These are phyloP conservation scores for Timema podura DNA, from an alignment of 2,888 invertebrate genomes.

Conservation along the genomic window DNA sequence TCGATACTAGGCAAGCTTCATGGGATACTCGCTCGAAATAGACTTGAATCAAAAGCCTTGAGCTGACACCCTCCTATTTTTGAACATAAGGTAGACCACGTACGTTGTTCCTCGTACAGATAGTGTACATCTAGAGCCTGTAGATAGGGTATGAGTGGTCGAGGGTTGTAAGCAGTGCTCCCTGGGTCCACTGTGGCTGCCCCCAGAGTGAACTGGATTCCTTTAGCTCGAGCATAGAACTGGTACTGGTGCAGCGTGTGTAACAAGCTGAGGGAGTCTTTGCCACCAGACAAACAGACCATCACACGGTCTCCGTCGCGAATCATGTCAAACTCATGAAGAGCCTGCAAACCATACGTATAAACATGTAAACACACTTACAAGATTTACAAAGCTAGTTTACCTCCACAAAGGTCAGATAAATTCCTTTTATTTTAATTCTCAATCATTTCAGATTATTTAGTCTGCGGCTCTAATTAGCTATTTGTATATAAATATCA, in stretches of 20 bases:
- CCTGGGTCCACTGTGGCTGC: conserved; percentile 75
- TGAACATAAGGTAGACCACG: conserved; percentile 10
- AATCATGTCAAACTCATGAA: conserved; percentile 81
- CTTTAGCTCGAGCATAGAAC: conserved; percentile 68
- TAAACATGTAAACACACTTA: no score
- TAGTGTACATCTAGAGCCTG: conserved; percentile 68
- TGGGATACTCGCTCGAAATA: no score
- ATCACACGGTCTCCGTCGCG: conserved; percentile 75
- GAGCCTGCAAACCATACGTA: conserved; percentile 63
- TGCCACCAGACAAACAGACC: conserved; percentile 80
- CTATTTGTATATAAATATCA: no score
- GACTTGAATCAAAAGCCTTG: no score
- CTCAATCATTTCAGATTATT: no score
- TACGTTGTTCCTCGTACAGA: conserved; percentile 60
- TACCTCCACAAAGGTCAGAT: no score
- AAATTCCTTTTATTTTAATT: no score
- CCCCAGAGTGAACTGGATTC: conserved; percentile 63
- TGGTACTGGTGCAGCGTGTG: conserved; percentile 83
- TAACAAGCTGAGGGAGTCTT: conserved; percentile 76
- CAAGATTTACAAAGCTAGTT: no score
- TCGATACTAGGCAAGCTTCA: no score
- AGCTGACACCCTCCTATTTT: no score
- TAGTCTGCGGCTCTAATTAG: no score
- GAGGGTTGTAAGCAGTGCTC: conserved; percentile 55
- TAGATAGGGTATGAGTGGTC: conserved; percentile 69